These are phyloP conservation scores for Craniophora ligustri DNA, from an alignment of 2,888 invertebrate species.

Conservation along the genomic window DNA sequence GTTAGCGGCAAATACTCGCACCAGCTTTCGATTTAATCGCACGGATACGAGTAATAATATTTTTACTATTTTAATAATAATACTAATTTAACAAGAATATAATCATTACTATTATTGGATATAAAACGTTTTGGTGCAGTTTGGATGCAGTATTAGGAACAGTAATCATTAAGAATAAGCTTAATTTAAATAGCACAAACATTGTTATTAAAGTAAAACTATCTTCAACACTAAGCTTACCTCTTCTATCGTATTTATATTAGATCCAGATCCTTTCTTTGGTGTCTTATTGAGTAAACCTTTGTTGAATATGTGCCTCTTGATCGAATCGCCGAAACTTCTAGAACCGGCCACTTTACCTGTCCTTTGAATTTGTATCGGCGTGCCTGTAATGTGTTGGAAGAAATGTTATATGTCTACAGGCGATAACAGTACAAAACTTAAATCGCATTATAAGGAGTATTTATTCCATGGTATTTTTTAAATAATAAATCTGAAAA, in stretches of 20 bases:
- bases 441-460: too few relatives aligned
- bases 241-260: conserved; percentile 79
- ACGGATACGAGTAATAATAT: too few relatives aligned
- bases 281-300: conserved; percentile 87
- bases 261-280: conserved; percentile 82
- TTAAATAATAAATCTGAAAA: too few relatives aligned
- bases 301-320: conserved; percentile 95
- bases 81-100: too few relatives aligned
- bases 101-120: neutral
- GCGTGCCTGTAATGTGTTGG: conserved; percentile 87
- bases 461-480: too few relatives aligned
- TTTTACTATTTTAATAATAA: too few relatives aligned
- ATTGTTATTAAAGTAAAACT: conserved; percentile 14
- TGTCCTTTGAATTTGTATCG: conserved; percentile 90
- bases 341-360: conserved; percentile 89
- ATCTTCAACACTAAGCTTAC: conserved; percentile 54
- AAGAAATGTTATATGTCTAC: too few relatives aligned
- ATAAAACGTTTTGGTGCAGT: neutral
- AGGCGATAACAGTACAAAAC: too few relatives aligned
- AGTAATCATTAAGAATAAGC: too few relatives aligned
- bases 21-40: too few relatives aligned
- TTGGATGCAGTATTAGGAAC: too few relatives aligned
- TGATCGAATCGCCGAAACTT: conserved; percentile 94
- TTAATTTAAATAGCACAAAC: conserved; percentile 6
- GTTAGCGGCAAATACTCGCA: too few relatives aligned